Evolutionary conservation across 2,888 invertebrate genomes (phyloP), one percentile per base, ranked within the genome.

Genomic region (Caenorhabditis sp.): DNA sequence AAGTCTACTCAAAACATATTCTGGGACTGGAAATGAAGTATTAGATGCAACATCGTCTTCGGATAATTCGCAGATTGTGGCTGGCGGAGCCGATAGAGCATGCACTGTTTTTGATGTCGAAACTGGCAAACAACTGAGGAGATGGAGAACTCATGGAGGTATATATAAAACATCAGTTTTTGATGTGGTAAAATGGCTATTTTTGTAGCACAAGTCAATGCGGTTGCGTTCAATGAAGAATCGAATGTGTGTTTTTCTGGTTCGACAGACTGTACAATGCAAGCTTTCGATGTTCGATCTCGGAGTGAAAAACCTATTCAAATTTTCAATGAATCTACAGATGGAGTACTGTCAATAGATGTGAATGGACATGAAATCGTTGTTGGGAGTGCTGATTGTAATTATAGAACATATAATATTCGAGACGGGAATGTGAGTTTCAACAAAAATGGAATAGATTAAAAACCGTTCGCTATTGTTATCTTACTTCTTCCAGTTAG

Each of bases 91-190:
- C 70, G 99, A 99, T 89, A 95, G 95, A 90, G 93, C 94, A 20
- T 93, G 97, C 1, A 94, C 96, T 67, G 89, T 95, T 36, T 97
- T 96, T 94, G 97, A 99, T 88, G 99, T 99, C 0, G 92, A 93
- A 0, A 94, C 95, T 2, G 97, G 94, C 0, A 92, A 93, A 82
- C 92, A 94, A 0, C 83, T 95, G 43, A 90, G 95, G 59, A 91
- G 96, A 59, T 92, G 94, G 77, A 91, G 97, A 68, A 93, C 93
- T 0, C 97, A 99, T 88, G 94, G 93, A 0, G 90, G 90, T 89
- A 72, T 49, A 70, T 59, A 8, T 27, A 8, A 27, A 7, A 57
- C 7, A n/a, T 50, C 17, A 10, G 50, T 10, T 50, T 10, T 50
- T 50, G 17, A n/a, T 4, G 17, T 5, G 4, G 17, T 5, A 10